phyloP scores from a whole-genome alignment of 2,113 vertebrate genomes.

The Tringa solitaria region DNA sequence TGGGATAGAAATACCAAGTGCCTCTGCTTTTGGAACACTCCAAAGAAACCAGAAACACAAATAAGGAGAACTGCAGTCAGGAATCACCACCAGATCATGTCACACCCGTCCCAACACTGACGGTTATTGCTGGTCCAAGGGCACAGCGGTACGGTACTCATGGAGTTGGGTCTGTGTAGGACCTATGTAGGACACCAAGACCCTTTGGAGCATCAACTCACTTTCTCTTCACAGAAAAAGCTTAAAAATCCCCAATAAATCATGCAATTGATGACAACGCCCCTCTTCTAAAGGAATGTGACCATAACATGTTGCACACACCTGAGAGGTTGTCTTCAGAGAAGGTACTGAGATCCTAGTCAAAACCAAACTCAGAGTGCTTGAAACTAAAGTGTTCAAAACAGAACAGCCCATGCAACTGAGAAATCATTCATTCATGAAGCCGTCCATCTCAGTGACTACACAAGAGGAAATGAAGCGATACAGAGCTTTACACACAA shows the following conservation, averaged over 20 bases:
- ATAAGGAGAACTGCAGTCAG: neutral
- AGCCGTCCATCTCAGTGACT: neutral
- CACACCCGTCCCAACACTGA: neutral
- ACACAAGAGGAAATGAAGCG: neutral
- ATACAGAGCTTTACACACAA: neutral
- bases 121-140: neutral
- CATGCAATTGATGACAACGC: neutral
- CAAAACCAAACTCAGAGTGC: neutral
- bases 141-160: rapidly evolving
- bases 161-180: neutral
- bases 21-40: neutral
- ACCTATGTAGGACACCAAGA: neutral
- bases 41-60: neutral
- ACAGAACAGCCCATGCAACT: neutral
- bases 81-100: neutral
- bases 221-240: neutral
- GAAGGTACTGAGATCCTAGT: neutral
- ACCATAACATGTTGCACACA: neutral
- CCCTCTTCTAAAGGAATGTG: neutral
- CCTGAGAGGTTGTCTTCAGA: neutral
- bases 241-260: neutral
- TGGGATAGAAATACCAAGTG: neutral
- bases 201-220: neutral
- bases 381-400: neutral
- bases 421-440: neutral